Percentiles rank a stretch among this genome's conserved stretches.
Evolutionary conservation across 2,888 invertebrate genomes (phyloP).

Genomic region (Entomobrya proxima): DNA sequence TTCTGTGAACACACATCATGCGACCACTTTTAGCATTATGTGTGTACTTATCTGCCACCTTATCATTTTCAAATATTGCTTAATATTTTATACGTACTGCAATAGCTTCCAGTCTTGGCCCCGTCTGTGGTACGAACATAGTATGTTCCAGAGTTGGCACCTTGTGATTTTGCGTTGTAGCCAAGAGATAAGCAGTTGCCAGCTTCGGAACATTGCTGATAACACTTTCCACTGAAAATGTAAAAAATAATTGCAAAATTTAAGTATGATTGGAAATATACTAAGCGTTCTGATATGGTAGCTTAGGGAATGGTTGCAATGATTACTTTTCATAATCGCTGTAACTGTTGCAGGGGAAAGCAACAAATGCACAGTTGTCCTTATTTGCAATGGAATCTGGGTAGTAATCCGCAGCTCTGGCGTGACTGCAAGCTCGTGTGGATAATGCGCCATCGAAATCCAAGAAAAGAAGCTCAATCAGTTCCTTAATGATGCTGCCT

Average conservation of each 20-base stretch:
- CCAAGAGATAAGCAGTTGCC: constrained; percentile 71
- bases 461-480: constrained; percentile 72
- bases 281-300: neutral
- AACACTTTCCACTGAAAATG: constrained; percentile 71
- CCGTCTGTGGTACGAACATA: constrained; percentile 71
- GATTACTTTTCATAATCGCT: constrained; percentile 76
- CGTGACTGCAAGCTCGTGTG: constrained; percentile 75
- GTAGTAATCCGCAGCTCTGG: constrained; percentile 73
- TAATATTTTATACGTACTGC: constrained; percentile 69
- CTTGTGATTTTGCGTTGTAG: constrained; percentile 58
- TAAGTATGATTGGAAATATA: neutral
- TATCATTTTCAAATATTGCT: neutral
- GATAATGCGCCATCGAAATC: constrained; percentile 71
- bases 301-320: too few species aligned
- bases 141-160: constrained; percentile 61
- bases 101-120: constrained; percentile 63
- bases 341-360: constrained; percentile 76
- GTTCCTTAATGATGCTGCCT: constrained; percentile 69
- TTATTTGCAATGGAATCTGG: constrained; percentile 74
- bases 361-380: constrained; percentile 77
- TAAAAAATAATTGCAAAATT: neutral
- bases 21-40: neutral
- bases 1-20: constrained; percentile 61
- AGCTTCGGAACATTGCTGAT: constrained; percentile 59
- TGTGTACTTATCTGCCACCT: constrained; percentile 1